Percentiles rank a stretch among this genome's conserved stretches.
Conservation (phyloP, 1,140 invertebrate species). For the Anoplolepis gracilipes region DNA sequence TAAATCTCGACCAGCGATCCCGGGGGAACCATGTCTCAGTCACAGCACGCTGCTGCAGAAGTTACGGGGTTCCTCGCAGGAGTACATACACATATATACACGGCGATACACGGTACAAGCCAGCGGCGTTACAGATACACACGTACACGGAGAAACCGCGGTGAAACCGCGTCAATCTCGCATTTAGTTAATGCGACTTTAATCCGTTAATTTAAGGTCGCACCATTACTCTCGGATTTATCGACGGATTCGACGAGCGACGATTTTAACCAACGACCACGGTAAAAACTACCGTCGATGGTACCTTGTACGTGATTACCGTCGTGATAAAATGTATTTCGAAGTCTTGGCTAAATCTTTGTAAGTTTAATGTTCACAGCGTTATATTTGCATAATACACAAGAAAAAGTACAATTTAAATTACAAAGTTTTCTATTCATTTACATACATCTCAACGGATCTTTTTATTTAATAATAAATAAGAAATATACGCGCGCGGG, state of each 20-base stretch:
- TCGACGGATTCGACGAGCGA: slow-evolving; percentile 39
- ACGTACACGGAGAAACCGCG: slow-evolving; percentile 14
- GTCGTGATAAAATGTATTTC: slow-evolving; percentile 1
- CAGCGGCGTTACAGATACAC: slow-evolving; percentile 22
- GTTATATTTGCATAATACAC: not conserved
- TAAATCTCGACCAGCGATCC: slow-evolving; percentile 82
- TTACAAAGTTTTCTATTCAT: too few species aligned
- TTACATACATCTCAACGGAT: too few species aligned
- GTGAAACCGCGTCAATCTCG: slow-evolving; percentile 58
- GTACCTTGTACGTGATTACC: slow-evolving; percentile 19
- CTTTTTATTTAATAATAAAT: too few species aligned
- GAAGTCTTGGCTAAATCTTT: not conserved
- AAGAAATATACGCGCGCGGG: too few species aligned
- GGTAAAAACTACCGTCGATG: slow-evolving; percentile 43
- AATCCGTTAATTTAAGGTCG: slow-evolving; percentile 78
- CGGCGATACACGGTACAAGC: slow-evolving; percentile 6
- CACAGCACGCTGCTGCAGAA: slow-evolving; percentile 78
- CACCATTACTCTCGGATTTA: slow-evolving; percentile 43
- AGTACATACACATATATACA: slow-evolving; percentile 1
- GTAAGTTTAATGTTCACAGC: not conserved
- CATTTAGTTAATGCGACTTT: slow-evolving; percentile 79
- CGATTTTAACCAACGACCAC: slow-evolving; percentile 50
- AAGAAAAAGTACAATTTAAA: not conserved
- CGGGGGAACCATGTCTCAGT: slow-evolving; percentile 83
- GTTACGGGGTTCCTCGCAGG: slow-evolving; percentile 76